A percentile compares a stretch with the other conserved stretches of the same genome.
These are phyloP conservation scores for Sminthurides bifidus DNA, from an alignment of 1,140 invertebrate genomes.

Conservation along the genomic window DNA sequence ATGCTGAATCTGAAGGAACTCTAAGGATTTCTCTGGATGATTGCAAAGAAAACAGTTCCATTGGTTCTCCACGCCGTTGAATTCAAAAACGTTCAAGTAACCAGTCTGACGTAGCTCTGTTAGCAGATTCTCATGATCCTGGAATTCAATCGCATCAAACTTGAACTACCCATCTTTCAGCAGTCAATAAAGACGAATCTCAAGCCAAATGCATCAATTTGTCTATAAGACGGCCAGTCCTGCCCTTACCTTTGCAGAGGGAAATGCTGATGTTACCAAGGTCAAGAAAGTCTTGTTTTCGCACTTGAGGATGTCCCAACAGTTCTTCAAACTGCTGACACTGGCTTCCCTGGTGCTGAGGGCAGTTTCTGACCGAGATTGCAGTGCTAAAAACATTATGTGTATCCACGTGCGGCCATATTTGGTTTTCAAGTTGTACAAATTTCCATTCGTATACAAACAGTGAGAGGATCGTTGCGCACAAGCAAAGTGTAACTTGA, in stretches of 20 bases:
- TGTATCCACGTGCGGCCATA: constrained; percentile 84
- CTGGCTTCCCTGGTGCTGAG: constrained; percentile 69
- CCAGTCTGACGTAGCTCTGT: constrained; percentile 73
- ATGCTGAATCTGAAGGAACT: constrained; percentile 23
- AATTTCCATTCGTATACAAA: constrained; percentile 63
- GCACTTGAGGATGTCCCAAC: constrained; percentile 83
- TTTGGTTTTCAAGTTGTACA: constrained; percentile 75
- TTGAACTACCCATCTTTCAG: too few species aligned
- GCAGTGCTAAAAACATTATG: constrained; percentile 84
- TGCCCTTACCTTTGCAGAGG: constrained; percentile 42
- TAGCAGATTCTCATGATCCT: constrained; percentile 73
- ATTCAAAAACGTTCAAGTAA: constrained; percentile 87
- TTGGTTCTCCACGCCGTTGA: constrained; percentile 45
- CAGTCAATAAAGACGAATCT: too few species aligned
- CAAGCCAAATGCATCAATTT: too few species aligned
- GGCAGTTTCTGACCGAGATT: constrained; percentile 64
- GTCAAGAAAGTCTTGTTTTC: constrained; percentile 81
- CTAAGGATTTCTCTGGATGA: constrained; percentile 19
- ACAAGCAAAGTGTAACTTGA: constrained; percentile 79
- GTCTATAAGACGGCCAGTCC: constrained; percentile 46
- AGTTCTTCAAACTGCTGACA: constrained; percentile 71
- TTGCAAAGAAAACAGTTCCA: constrained; percentile 86
- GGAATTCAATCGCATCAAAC: too few species aligned
- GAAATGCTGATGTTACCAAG: constrained; percentile 83
- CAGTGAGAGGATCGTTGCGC: constrained; percentile 73